Evolutionary conservation across 2,797 vertebrate genomes (phyloP), one percentile per base, ranked within the genome.

Genomic region (Tamandua tetradactyla): DNA sequence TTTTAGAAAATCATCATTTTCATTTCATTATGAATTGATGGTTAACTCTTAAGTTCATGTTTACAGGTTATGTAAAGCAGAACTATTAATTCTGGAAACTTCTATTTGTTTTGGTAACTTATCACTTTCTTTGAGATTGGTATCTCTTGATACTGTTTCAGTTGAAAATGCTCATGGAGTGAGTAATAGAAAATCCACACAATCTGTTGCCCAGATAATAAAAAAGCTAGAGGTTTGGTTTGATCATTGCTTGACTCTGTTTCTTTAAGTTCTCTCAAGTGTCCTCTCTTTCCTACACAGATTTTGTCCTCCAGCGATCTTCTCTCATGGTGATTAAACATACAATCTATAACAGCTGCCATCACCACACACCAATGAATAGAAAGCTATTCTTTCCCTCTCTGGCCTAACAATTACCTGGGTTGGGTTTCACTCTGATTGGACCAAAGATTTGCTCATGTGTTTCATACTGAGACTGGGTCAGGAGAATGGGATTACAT

Each of bases 81-180:
- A 25, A 91, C 75, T 20, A 27, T 69, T 83, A 62, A 59, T 94
- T 94, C 72, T 72, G 74, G 74, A 69, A 94, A 88, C 11, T 69
- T 93, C 69, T 47, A 2, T 49, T 57, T 44, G 49, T 74, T 93
- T 89, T 68, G 32, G 32, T 59, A 69, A 86, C 30, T 79, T 66
- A 23, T n/a, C 3, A 71, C 17, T 23, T 92, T 79, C 14, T 40
- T 15, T 76, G 44, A 40, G 40, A 37, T 18, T 52, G 55, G 47
- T 66, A 42, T 3, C 64, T 91, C 52, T 62, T 52, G n/a, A 76
- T 71, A 68, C 22, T 61, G 5, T 91, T 94, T 93, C 57, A 44
- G 10, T 72, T 81, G 52, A n/a, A 25, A 75, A 2, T 72, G 23
- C 13, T 90, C 88, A 76, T 84, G 42, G 85, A n/a, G 17, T 80